These are phyloP conservation scores for Nansenia antarctica DNA, from an alignment of 2,113 vertebrate genomes.

Conservation along the genomic window DNA sequence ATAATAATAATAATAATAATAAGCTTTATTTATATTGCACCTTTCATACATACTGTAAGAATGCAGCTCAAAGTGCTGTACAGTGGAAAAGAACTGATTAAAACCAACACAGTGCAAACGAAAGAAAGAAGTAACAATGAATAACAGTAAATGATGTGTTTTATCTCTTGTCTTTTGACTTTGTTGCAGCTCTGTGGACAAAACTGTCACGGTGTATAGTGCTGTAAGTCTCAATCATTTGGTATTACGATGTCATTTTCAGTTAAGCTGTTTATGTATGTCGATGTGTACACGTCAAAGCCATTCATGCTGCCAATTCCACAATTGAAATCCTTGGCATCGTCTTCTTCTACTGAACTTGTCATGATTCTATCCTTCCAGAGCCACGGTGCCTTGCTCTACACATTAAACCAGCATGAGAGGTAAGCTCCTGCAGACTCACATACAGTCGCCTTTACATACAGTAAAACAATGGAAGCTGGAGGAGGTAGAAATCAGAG, in stretches of 20 bases:
- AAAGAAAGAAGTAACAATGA: too few relatives aligned
- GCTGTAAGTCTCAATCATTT: constrained; percentile 79
- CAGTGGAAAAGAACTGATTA: too few relatives aligned
- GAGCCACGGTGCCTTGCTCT: constrained; percentile 81
- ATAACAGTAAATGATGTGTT: too few relatives aligned
- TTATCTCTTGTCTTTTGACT: too few relatives aligned
- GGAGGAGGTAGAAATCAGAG: too few relatives aligned
- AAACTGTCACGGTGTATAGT: constrained; percentile 85
- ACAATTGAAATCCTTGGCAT: not conserved
- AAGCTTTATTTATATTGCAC: too few relatives aligned
- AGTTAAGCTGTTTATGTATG: not conserved
- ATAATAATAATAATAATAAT: too few relatives aligned
- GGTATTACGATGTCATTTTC: constrained; percentile 3
- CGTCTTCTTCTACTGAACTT: not conserved
- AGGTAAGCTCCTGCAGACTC: constrained; percentile 75
- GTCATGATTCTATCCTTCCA: constrained; percentile 63
- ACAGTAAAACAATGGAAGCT: too few relatives aligned
- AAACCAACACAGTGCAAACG: too few relatives aligned
- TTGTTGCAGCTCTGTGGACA: constrained; percentile 90
- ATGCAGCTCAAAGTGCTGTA: too few relatives aligned
- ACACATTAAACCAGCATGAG: constrained; percentile 86
- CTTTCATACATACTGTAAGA: too few relatives aligned
- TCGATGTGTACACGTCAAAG: not conserved
- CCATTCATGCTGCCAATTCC: not conserved
- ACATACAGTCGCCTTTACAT: not conserved